Conservation (phyloP, 2,113 vertebrate genomes). For the Serinus canaria region DNA sequence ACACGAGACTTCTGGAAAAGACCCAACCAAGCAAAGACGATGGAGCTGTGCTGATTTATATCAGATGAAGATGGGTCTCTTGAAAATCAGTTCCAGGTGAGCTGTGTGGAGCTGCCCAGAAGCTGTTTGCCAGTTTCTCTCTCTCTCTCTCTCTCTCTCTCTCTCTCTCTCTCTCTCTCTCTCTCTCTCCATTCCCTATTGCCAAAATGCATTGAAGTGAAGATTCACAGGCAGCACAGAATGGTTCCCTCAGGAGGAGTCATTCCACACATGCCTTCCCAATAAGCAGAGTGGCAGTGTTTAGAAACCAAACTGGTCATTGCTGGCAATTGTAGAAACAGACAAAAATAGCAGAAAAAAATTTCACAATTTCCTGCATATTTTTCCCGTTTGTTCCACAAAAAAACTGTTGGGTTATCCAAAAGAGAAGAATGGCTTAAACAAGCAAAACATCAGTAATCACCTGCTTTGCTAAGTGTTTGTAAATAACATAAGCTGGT, state of each 20-base stretch:
- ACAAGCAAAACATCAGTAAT: slow-evolving; percentile 49
- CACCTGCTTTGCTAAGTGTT: slow-evolving; percentile 46
- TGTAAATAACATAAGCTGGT: slow-evolving; percentile 29
- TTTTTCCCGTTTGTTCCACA: slow-evolving; percentile 30
- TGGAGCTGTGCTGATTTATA: background rate
- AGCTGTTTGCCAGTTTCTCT: background rate
- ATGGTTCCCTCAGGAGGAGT: background rate
- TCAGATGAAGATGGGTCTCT: background rate
- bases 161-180: background rate
- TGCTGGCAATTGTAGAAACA: background rate
- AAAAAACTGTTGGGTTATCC: background rate
- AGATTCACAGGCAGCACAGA: background rate
- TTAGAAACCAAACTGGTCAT: slow-evolving; percentile 40
- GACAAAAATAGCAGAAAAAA: slow-evolving; percentile 36
- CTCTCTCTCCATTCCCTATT: background rate
- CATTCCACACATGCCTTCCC: slow-evolving; percentile 36
- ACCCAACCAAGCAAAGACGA: background rate
- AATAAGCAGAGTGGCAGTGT: slow-evolving; percentile 15
- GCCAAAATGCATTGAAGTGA: slow-evolving; percentile 18
- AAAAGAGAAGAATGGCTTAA: slow-evolving; percentile 41
- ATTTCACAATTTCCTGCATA: slow-evolving; percentile 35
- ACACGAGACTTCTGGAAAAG: background rate
- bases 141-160: background rate
- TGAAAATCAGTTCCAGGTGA: slow-evolving; percentile 37
- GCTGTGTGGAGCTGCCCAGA: background rate